Evolutionary conservation across 1,140 invertebrate genomes (phyloP), one percentile per base, ranked within the genome.

Genomic region (Tenebrio molitor): DNA sequence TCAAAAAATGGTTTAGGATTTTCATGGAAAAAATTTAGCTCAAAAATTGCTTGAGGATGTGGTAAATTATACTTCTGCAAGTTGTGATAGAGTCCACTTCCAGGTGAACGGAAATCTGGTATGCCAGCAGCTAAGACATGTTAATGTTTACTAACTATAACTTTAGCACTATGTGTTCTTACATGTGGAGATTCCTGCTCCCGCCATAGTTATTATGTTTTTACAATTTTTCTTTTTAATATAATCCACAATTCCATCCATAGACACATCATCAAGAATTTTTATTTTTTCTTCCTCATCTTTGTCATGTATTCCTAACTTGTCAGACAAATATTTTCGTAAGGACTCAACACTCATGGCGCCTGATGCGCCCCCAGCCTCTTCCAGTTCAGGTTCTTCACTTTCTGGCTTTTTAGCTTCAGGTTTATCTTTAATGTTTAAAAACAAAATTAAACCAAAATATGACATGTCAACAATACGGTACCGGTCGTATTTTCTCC

Each of bases 101-200:
- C 92, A 3, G 95, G 95, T 23, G 94, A 96, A 12, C 97, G 90
- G 84, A 95, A 96, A 83, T 98, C 96, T 36, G 96, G 97, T 80
- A 98, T 98, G 69, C 96, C 96, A 72, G 95, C 95, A 84, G 95
- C 95, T 95, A 83, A 74, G 87, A 88, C 71, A 70, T n/a, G n/a
- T n/a, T n/a, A 66, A 58, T 25, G 33, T 12, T 16, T n/a, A 19
- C 6, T 14, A 8, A 33, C 17, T 6, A 25, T 4, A 50, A 50
- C 15, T 23, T 50, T 46, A 2, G 12, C 10, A 10, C 4, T 14
- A 44, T 50, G 4, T 14, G 14, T 36, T 89, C 89, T 90, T 88
- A 96, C 95, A 93, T 33, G 96, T 97, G 14, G 96, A 97, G 78
- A 98, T 97, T 64, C 97, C 97, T 77, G 96, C 96, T 66, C 96